These are phyloP conservation scores for Lethrus apterus DNA, from an alignment of 1,140 invertebrate genomes.

Conservation along the genomic window DNA sequence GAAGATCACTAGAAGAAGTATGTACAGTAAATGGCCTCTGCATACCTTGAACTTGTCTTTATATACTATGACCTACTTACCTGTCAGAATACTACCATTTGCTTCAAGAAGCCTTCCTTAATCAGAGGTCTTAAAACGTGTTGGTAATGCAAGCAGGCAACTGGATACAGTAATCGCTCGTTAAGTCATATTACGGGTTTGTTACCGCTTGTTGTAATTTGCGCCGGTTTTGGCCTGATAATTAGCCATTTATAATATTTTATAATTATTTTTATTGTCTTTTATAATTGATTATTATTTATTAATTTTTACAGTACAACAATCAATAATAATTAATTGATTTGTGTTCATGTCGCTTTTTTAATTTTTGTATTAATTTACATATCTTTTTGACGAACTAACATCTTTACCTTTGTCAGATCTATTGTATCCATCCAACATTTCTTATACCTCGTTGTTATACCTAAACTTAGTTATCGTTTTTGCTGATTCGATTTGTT, in stretches of 20 bases:
- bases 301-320: not conserved
- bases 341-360: not conserved
- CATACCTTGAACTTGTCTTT: constrained; percentile 50
- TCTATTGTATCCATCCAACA: not conserved
- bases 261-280: not conserved
- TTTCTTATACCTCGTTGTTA: not conserved
- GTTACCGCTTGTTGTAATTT: not conserved
- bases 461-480: not conserved
- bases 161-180: not conserved
- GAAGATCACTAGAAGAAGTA: constrained; percentile 22
- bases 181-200: too few relatives aligned
- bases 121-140: constrained; percentile 1
- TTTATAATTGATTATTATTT: not conserved
- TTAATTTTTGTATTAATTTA: too few relatives aligned
- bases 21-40: constrained; percentile 33
- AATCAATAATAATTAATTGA: not conserved
- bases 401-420: not conserved
- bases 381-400: not conserved
- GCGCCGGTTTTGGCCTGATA: not conserved
- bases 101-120: constrained; percentile 5
- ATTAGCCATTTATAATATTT: not conserved
- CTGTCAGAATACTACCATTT: constrained; percentile 19
- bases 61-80: constrained; percentile 50
- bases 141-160: constrained; percentile 6
- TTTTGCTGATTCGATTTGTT: not conserved